phyloP scores from a whole-genome alignment of 2,113 vertebrate genomes.

The Misgurnus anguillicaudatus region DNA sequence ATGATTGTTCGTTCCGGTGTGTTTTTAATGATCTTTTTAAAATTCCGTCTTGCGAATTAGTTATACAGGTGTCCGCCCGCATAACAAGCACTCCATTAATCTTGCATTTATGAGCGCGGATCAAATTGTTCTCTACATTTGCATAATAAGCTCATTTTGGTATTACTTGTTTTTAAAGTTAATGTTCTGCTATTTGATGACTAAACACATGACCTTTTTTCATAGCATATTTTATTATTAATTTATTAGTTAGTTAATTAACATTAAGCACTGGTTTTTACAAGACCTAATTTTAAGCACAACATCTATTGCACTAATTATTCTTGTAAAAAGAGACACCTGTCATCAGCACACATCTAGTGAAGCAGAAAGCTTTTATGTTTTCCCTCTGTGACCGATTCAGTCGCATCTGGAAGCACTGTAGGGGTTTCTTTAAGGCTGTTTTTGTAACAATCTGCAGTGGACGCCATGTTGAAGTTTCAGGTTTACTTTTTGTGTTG shows the following conservation, averaged over 20 bases:
- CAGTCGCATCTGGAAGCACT: not conserved
- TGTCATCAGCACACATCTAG: not conserved
- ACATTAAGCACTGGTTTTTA: not conserved
- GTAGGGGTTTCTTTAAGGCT: not conserved
- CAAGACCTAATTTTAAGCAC: not conserved
- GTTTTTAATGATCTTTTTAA: not conserved
- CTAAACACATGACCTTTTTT: not conserved
- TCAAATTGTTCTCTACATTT: not conserved
- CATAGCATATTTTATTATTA: not conserved
- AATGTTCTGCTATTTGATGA: not conserved
- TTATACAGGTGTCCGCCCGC: no score
- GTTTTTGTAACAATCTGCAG: no score
- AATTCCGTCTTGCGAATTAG: not conserved
- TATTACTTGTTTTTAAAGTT: not conserved
- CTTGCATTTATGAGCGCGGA: not conserved
- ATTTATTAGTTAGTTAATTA: not conserved
- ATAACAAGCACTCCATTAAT: constrained; percentile 4
- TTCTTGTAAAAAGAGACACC: not conserved
- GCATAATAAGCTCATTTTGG: not conserved
- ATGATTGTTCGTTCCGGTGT: not conserved
- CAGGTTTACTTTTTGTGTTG: constrained; percentile 32
- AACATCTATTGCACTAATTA: not conserved
- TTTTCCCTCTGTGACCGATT: not conserved
- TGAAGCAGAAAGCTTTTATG: not conserved
- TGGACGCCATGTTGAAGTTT: not conserved